Conservation (phyloP, 2,797 vertebrate genomes). For the Coluber constrictor region DNA sequence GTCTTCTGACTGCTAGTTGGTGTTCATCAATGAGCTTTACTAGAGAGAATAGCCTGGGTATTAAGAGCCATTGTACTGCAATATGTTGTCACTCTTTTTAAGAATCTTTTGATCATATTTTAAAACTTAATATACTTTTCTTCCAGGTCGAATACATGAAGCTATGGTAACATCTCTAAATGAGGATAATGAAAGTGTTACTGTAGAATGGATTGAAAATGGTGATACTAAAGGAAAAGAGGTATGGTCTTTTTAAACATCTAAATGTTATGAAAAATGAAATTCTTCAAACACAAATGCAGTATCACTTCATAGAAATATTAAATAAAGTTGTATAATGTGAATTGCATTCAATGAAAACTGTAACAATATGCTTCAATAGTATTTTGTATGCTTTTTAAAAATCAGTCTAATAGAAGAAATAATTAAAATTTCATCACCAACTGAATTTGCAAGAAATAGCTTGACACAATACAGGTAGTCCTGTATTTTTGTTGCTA, state of each 20-base stretch:
- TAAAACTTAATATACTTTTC: slow-evolving; percentile 13
- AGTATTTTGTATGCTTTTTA: neutral
- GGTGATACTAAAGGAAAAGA: slow-evolving; percentile 99
- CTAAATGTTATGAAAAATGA: neutral
- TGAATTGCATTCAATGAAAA: neutral
- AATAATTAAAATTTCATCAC: neutral
- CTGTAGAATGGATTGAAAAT: slow-evolving; percentile 98
- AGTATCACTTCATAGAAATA: neutral
- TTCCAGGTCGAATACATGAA: slow-evolving; percentile 92
- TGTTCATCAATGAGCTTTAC: neutral
- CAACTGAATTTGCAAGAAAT: neutral
- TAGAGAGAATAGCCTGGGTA: neutral
- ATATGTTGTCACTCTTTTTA: neutral
- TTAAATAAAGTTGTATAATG: neutral
- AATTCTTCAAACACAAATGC: neutral
- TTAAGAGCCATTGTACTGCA: neutral
- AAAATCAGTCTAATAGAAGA: neutral
- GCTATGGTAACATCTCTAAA: slow-evolving; percentile 98
- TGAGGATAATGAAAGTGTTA: slow-evolving; percentile 95
- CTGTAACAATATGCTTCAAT: neutral
- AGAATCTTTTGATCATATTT: neutral
- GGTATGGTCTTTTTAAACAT: slow-evolving; percentile 65
- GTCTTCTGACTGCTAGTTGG: neutral
- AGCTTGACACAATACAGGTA: neutral
- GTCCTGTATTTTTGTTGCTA: neutral